A percentile compares a stretch with the other conserved stretches of the same genome.
Conservation (phyloP, 2,797 vertebrate species). For the Tachyglossus aculeatus region DNA sequence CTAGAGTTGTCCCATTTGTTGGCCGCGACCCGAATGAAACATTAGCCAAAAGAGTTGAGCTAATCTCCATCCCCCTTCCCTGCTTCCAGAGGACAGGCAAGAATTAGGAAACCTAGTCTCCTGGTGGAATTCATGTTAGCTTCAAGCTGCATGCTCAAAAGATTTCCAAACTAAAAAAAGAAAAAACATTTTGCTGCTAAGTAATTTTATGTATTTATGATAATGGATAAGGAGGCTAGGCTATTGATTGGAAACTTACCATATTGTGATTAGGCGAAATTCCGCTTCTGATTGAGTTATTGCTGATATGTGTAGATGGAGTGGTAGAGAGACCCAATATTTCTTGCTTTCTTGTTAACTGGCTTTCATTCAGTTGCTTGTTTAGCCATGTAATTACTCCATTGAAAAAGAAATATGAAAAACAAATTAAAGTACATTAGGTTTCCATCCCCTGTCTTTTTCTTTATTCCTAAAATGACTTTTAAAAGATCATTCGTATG, state of each 20-base stretch:
- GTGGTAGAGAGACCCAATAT: constrained; percentile 67
- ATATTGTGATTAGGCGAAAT: constrained; percentile 61
- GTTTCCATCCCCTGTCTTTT: constrained; percentile 14
- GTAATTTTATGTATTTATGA: too few species aligned
- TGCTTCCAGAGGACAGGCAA: too few species aligned
- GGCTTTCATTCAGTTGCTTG: constrained; percentile 93
- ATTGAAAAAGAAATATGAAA: constrained; percentile 27
- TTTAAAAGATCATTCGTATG: too few species aligned
- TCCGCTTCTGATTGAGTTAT: constrained; percentile 67
- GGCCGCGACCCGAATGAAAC: too few species aligned
- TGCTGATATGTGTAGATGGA: constrained; percentile 41
- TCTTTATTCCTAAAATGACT: constrained; percentile 3
- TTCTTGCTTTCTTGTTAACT: constrained; percentile 77
- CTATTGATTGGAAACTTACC: constrained; percentile 61
- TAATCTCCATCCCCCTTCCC: too few species aligned
- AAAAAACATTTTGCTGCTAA: too few species aligned
- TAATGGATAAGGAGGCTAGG: not conserved
- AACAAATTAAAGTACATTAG: not conserved
- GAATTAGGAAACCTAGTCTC: too few species aligned
- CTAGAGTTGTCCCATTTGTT: too few species aligned
- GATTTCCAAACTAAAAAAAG: too few species aligned
- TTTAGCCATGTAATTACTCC: constrained; percentile 94
- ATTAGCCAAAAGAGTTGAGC: too few species aligned
- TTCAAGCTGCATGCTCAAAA: too few species aligned
- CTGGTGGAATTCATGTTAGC: too few species aligned